phyloP scores from a whole-genome alignment of 2,797 vertebrate species.

The Okamejei kenojei region DNA sequence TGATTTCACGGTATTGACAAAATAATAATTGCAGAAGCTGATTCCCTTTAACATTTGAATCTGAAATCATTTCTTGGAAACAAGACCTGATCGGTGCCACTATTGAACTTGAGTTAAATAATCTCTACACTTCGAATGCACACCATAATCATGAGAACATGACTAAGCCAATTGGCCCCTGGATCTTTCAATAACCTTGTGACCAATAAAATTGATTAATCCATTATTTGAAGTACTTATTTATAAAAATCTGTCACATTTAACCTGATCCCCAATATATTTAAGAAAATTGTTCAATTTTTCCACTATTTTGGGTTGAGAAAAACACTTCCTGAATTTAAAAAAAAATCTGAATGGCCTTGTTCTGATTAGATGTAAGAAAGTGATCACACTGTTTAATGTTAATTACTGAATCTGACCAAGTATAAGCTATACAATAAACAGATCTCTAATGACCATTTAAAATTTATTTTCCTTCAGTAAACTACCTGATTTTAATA shows the following conservation, averaged over 20 bases:
- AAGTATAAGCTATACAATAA: background rate
- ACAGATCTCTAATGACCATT: background rate
- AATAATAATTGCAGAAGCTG: background rate
- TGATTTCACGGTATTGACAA: background rate
- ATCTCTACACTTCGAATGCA: background rate
- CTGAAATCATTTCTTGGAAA: background rate
- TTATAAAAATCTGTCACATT: background rate
- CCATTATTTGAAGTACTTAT: background rate
- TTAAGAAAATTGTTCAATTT: background rate
- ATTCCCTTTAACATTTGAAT: background rate
- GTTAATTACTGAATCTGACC: background rate
- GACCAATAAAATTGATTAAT: background rate
- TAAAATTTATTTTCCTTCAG: background rate
- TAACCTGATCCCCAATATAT: background rate
- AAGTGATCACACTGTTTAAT: background rate
- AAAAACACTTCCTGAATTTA: background rate
- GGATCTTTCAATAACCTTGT: background rate
- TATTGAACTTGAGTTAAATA: background rate
- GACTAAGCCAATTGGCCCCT: background rate
- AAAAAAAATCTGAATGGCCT: no score
- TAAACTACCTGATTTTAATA: background rate
- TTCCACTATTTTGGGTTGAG: background rate
- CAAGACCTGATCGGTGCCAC: background rate
- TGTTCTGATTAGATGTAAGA: constrained; percentile 1
- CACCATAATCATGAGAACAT: background rate